phyloP scores from a whole-genome alignment of 2,113 vertebrate species.

The Campylomormyrus tamandua region DNA sequence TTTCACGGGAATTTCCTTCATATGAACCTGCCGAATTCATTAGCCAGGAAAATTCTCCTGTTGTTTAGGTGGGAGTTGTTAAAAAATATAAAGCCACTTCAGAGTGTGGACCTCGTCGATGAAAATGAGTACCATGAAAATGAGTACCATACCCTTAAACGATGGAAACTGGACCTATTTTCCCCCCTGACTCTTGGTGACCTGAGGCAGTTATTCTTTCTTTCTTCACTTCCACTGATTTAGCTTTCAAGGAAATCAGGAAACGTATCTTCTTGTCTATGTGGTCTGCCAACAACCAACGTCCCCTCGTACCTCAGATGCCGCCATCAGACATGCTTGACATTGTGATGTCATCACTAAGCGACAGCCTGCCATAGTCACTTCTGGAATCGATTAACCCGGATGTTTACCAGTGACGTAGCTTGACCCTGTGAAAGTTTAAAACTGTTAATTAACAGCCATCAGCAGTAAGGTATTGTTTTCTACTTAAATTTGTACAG shows the following conservation, averaged over 20 bases:
- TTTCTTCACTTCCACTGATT: constrained; percentile 22
- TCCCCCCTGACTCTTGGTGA: constrained; percentile 7
- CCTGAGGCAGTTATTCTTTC: constrained; percentile 18
- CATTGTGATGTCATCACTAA: constrained; percentile 21
- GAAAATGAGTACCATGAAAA: not conserved
- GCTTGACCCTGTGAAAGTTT: not conserved
- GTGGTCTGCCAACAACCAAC: constrained; percentile 5
- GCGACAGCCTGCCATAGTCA: constrained; percentile 2
- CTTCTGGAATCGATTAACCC: not conserved
- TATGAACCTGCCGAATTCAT: not conserved
- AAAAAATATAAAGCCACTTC: constrained; percentile 17
- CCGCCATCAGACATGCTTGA: constrained; percentile 25
- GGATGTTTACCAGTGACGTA: not conserved
- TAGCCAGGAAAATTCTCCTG: not conserved
- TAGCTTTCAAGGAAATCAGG: constrained; percentile 7
- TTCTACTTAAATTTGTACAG: not conserved
- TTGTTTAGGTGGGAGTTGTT: not conserved
- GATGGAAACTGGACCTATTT: constrained; percentile 9
- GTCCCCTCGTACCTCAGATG: constrained; percentile 11
- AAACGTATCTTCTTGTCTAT: constrained; percentile 25
- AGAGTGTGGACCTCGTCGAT: constrained; percentile 15
- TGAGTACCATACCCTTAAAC: not conserved
- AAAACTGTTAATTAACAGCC: not conserved
- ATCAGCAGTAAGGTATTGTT: not conserved
- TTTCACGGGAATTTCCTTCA: too few species aligned